These are phyloP conservation scores for Odontamblyopus rebecca DNA, from an alignment of 2,797 vertebrate genomes.

Conservation along the genomic window DNA sequence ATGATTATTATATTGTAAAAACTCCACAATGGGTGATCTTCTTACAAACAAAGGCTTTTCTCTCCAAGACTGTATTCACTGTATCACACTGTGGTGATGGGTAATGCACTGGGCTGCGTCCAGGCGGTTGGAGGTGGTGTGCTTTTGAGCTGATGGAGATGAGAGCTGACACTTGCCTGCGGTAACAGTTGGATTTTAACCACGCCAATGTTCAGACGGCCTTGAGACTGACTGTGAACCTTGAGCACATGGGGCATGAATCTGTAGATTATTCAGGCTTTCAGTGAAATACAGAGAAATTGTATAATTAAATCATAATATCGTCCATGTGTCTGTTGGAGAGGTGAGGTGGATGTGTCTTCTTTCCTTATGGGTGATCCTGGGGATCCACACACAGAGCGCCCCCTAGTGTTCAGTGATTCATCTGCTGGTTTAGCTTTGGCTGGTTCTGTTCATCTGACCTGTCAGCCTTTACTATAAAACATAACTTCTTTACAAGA, in stretches of 20 bases:
- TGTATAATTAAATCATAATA: not conserved
- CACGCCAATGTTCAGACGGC: slow-evolving; percentile 2
- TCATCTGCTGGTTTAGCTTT: not conserved
- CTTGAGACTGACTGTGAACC: not conserved
- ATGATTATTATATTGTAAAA: too few species aligned
- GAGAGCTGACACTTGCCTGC: slow-evolving; percentile 5
- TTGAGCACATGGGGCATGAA: not conserved
- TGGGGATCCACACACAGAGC: not conserved
- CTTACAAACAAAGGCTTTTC: not conserved
- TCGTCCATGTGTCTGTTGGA: not conserved
- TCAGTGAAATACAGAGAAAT: slow-evolving; percentile 37
- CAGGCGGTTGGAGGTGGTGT: not conserved
- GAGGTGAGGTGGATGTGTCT: not conserved
- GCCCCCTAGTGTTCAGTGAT: not conserved
- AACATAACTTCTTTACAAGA: not conserved
- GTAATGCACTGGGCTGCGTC: not conserved
- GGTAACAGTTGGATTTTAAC: slow-evolving; percentile 12
- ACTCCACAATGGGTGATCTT: not conserved
- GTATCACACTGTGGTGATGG: not conserved
- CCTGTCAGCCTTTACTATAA: not conserved
- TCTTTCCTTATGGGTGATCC: not conserved
- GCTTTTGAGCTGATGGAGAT: slow-evolving; percentile 4
- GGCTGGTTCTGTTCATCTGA: not conserved
- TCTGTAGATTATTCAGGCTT: not conserved
- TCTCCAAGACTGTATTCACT: not conserved